A percentile compares a stretch with the other conserved stretches of the same genome.
Conservation (phyloP, 2,113 vertebrate genomes). For the Gasterosteus nipponicus region DNA sequence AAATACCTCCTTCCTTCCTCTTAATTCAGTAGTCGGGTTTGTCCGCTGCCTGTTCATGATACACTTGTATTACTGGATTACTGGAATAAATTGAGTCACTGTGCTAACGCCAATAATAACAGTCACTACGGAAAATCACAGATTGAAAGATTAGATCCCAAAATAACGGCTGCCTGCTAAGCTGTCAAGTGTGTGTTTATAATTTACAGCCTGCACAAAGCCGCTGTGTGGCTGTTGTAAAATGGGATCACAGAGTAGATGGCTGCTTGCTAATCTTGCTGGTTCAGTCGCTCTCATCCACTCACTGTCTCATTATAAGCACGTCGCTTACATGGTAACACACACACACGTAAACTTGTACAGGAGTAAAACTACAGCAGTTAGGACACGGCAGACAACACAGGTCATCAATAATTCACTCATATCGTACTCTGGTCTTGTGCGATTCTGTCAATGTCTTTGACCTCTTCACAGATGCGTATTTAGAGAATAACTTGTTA, state of each 20-base stretch:
- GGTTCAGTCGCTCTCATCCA: conserved; percentile 51
- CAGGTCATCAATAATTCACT: neutral
- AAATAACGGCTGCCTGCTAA: conserved; percentile 39
- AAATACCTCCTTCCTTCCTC: neutral
- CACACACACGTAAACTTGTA: neutral
- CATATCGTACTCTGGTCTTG: neutral
- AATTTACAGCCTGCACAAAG: conserved; percentile 44
- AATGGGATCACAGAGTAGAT: conserved; percentile 49
- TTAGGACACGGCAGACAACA: neutral
- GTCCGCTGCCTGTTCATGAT: conserved; percentile 3
- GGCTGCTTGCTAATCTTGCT: conserved; percentile 56
- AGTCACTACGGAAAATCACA: conserved; percentile 35
- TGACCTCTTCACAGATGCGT: neutral
- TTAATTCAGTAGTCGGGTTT: neutral
- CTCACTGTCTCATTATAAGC: conserved; percentile 26
- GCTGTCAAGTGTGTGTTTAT: conserved; percentile 44
- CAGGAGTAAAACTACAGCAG: neutral
- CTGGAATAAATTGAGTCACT: conserved; percentile 46
- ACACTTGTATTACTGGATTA: conserved; percentile 30
- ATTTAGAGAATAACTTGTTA: neutral
- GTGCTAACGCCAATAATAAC: conserved; percentile 22
- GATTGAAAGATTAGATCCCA: conserved; percentile 47
- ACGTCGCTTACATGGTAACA: conserved; percentile 5
- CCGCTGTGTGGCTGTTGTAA: conserved; percentile 32
- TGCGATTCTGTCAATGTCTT: neutral